phyloP scores from a whole-genome alignment of 2,113 vertebrate genomes.

The Lasiurus borealis region DNA sequence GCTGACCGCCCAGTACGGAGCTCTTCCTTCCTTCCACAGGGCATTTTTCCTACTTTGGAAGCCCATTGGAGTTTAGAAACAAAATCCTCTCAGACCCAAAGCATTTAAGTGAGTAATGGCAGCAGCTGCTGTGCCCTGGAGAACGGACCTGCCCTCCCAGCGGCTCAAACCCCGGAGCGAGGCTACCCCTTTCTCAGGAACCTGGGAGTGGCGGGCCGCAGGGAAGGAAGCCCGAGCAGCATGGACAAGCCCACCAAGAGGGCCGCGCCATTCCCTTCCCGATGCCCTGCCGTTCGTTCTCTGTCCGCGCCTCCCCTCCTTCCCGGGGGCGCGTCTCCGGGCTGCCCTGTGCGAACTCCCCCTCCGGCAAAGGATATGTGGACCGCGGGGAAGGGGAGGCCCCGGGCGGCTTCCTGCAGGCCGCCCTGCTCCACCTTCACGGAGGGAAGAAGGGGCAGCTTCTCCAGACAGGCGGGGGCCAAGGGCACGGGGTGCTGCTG shows the following conservation, averaged over 20 bases:
- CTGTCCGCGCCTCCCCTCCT: not conserved
- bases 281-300: fast-evolving
- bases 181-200: not conserved
- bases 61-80: conserved; percentile 28
- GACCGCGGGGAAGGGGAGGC: conserved; percentile 87
- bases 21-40: not conserved
- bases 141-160: not conserved
- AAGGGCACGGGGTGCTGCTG: conserved; percentile 85
- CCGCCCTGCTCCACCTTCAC: conserved; percentile 89
- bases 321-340: too few relatives aligned
- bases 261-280: not conserved
- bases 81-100: conserved; percentile 37
- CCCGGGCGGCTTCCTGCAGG: conserved; percentile 85
- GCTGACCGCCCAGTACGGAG: not conserved
- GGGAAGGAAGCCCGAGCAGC: not conserved
- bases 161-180: not conserved
- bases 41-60: not conserved
- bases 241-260: not conserved
- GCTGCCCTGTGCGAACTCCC: not conserved
- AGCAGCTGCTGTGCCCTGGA: not conserved
- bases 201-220: not conserved
- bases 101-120: not conserved
- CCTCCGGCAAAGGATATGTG: conserved; percentile 94
- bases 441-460: conserved; percentile 85
- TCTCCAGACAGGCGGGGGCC: conserved; percentile 82